Evolutionary conservation across 2,888 invertebrate species (phyloP).

Genomic region (Syrphus vitripennis): DNA sequence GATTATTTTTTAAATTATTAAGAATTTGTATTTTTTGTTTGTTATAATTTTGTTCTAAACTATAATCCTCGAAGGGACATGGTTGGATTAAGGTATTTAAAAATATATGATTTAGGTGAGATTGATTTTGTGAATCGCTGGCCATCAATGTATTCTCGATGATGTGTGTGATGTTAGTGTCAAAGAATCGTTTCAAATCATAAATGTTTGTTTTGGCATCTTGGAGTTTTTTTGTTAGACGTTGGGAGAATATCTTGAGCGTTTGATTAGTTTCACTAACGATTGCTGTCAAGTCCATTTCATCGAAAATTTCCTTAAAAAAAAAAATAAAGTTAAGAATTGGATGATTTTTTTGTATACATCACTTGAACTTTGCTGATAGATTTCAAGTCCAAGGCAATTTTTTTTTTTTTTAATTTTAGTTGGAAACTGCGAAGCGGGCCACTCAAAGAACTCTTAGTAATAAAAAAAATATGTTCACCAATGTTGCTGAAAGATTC

Average conservation of each 20-base stretch:
- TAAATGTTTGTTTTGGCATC: conserved; percentile 76
- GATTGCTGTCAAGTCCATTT: conserved; percentile 76
- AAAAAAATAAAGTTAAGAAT: neutral
- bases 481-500: too few relatives aligned
- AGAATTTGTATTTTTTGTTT: conserved; percentile 80
- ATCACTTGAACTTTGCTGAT: too few relatives aligned
- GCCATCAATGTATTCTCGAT: neutral
- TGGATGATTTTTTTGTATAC: too few relatives aligned
- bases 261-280: conserved; percentile 72
- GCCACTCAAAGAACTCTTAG: too few relatives aligned
- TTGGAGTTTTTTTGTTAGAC: conserved; percentile 77
- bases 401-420: too few relatives aligned
- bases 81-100: conserved; percentile 77
- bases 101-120: conserved; percentile 63
- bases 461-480: too few relatives aligned
- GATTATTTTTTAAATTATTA: conserved; percentile 77
- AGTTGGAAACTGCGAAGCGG: too few relatives aligned
- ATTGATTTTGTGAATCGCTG: neutral
- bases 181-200: conserved; percentile 77
- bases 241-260: conserved; percentile 75
- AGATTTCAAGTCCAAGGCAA: too few relatives aligned
- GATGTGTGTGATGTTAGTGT: conserved; percentile 75
- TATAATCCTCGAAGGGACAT: conserved; percentile 73
- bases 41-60: conserved; percentile 75
- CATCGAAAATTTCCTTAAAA: conserved; percentile 79